Percentiles rank a stretch among this genome's conserved stretches.
Evolutionary conservation across 2,113 vertebrate species (phyloP).

Genomic region (Xiphophorus couchianus): DNA sequence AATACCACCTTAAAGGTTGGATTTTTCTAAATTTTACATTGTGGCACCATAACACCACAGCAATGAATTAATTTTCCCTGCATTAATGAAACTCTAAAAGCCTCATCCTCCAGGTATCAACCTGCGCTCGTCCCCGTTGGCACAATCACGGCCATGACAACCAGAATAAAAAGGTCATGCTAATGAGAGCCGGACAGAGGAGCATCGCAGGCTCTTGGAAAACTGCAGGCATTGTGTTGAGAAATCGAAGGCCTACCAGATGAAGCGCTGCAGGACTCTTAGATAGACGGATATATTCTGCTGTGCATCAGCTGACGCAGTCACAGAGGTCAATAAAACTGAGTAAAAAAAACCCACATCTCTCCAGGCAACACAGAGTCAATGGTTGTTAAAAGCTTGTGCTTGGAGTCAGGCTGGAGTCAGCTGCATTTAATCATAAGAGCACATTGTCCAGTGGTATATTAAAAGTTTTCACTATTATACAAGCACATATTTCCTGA

Average conservation of each 20-base stretch:
- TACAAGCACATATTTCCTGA: not conserved
- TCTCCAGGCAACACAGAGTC: slow-evolving; percentile 28
- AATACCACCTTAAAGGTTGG: too few species aligned
- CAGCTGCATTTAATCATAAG: slow-evolving; percentile 49
- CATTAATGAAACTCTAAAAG: not conserved
- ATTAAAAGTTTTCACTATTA: not conserved
- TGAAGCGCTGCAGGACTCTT: slow-evolving; percentile 60
- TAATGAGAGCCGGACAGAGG: slow-evolving; percentile 48
- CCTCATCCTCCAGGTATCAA: slow-evolving; percentile 2
- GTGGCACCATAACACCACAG: too few species aligned
- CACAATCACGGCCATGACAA: slow-evolving; percentile 12
- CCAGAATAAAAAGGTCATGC: slow-evolving; percentile 26
- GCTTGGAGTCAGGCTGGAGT: slow-evolving; percentile 49
- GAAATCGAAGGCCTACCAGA: slow-evolving; percentile 43
- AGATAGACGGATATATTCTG: slow-evolving; percentile 46
- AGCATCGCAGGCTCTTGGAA: slow-evolving; percentile 33
- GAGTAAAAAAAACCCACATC: not conserved
- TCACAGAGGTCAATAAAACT: slow-evolving; percentile 66
- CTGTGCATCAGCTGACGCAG: slow-evolving; percentile 51
- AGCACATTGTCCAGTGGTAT: slow-evolving; percentile 4
- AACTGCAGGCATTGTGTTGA: slow-evolving; percentile 28
- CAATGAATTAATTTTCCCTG: not conserved
- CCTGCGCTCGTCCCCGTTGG: not conserved
- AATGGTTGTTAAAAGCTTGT: slow-evolving; percentile 52
- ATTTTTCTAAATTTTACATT: too few species aligned